These are phyloP conservation scores for Scaptodrosophila lebanonensis DNA, from an alignment of 1,140 invertebrate species.

Conservation along the genomic window DNA sequence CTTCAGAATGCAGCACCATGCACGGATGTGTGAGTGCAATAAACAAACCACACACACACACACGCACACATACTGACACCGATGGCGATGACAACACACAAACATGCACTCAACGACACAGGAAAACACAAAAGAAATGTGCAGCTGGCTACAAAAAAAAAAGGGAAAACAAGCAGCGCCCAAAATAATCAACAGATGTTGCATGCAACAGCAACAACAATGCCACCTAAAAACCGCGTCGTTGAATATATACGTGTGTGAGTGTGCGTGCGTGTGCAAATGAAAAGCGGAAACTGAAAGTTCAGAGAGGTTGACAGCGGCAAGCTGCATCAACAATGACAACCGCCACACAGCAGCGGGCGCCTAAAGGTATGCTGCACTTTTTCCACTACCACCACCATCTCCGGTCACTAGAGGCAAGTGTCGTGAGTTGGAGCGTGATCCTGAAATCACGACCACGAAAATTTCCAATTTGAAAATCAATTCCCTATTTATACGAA, in stretches of 20 bases:
- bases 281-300: constrained; percentile 74
- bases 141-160: constrained; percentile 41
- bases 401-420: no score
- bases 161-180: constrained; percentile 44
- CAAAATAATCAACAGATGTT: constrained; percentile 74
- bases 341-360: constrained; percentile 28
- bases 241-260: background rate
- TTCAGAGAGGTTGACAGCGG: constrained; percentile 63
- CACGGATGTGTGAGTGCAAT: constrained; percentile 34
- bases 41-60: constrained; percentile 39
- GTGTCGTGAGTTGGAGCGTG: no score
- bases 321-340: constrained; percentile 63
- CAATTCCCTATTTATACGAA: no score
- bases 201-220: constrained; percentile 46
- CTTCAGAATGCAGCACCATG: constrained; percentile 10
- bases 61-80: constrained; percentile 32
- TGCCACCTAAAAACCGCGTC: constrained; percentile 26
- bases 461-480: no score
- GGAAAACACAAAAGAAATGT: constrained; percentile 5
- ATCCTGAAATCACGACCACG: no score
- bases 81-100: constrained; percentile 8
- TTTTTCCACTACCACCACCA: constrained; percentile 11
- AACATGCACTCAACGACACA: constrained; percentile 1
- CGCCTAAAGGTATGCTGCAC: constrained; percentile 63
- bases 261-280: constrained; percentile 43